phyloP scores from a whole-genome alignment of 2,113 vertebrate genomes.

The Gallinago paraguaiae region DNA sequence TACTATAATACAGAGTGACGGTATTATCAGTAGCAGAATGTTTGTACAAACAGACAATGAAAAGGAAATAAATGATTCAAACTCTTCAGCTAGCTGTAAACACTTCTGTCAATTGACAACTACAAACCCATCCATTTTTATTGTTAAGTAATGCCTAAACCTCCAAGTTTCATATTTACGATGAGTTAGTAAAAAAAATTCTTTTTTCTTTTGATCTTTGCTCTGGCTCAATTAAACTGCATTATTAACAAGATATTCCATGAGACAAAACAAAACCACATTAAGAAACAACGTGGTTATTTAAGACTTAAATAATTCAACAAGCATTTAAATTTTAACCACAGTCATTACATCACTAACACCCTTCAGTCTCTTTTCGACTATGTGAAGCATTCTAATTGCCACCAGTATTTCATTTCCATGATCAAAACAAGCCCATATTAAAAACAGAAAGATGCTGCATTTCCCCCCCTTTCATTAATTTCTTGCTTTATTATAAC shows the following conservation, averaged over 20 bases:
- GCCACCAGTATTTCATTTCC: neutral
- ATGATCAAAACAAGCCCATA: neutral
- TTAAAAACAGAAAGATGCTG: neutral
- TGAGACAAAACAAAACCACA: constrained; percentile 2
- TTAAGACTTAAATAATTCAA: constrained; percentile 41
- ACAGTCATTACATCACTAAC: neutral
- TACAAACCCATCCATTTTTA: neutral
- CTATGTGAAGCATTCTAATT: neutral
- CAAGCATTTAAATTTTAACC: constrained; percentile 29
- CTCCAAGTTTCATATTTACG: neutral
- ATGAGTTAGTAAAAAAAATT: neutral
- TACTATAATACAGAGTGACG: neutral
- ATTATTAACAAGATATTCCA: neutral
- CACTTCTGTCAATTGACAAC: neutral
- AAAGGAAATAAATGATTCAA: neutral
- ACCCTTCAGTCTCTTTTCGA: neutral
- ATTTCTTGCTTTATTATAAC: neutral
- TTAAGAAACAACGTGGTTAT: constrained; percentile 13
- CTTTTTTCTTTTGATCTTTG: neutral
- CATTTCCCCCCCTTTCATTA: neutral
- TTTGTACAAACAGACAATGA: neutral
- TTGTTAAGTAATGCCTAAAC: neutral
- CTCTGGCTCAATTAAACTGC: neutral
- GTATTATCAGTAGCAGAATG: neutral
- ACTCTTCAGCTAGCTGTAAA: neutral